Evolutionary conservation across 1,140 invertebrate genomes (phyloP), one percentile per base, ranked within the genome.

Genomic region (Pseudomyrmex concolor): DNA sequence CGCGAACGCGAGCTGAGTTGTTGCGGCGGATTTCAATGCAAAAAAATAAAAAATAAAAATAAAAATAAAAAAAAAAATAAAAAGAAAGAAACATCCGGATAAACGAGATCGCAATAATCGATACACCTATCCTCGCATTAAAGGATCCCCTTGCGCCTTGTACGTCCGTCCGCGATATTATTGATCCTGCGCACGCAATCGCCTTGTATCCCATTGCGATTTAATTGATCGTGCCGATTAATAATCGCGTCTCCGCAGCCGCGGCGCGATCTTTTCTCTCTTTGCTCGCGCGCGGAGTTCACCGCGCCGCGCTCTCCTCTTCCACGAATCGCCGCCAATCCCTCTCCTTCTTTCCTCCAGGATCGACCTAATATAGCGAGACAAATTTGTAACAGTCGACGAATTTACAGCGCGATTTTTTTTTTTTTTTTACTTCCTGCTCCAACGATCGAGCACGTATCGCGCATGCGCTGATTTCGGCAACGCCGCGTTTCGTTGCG

Each of bases 161-260:
- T 87, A 91, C 83, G 87, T 85, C 84, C 84, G 83, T 89, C 76
- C 86, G 84, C 86, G 89, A 91, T 89, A 87, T 93, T 93, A 94
- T 93, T 93, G 90, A 91, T 91, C 84, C 88, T 88, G 88, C 76
- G 90, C 93, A 94, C 93, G 93, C 93, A 92, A 94, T 86, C 86
- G 72, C 83, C 82, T 34, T 89, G 90, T 92, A 91, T 92, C 92
- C 92, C 91, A 92, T 93, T 90, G 92, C 91, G 91, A 89, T 91
- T 91, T 93, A 93, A 93, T 93, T 91, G 92, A 94, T 94, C 92
- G 90, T 82, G 84, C 85, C 92, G 92, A 94, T 94, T 94, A 93
- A 94, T 93, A 93, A 94, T 93, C 90, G 88, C 89, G 88, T 92
- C 90, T 80, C 87, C 84, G 87, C 81, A 25, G 25, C 67, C 62